Evolutionary conservation across 2,888 invertebrate genomes (phyloP), one percentile per base, ranked within the genome.

Genomic region (Parapristionchus giblindavisi): DNA sequence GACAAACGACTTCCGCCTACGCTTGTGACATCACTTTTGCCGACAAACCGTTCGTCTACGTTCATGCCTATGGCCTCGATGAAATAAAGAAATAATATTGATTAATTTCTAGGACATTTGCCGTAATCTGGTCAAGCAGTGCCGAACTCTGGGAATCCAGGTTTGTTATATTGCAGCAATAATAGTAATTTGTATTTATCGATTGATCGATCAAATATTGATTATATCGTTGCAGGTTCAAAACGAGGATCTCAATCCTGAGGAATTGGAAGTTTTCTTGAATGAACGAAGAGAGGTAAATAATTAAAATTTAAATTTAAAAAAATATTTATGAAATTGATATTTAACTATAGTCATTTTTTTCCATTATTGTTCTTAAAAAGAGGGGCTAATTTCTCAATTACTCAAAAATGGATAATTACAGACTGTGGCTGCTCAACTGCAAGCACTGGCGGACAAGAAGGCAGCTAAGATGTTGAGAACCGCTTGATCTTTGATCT

Each of bases 401-500:
- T 48, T 14, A 48, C 21, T 14, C 48, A n/a, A n/a, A n/a, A n/a
- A n/a, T n/a, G n/a, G n/a, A 32, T 4, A n/a, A 17, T 54, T 70
- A 17, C 32, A 70, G 60, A 72, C 72, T 43, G 87, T 87, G 29
- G 82, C 79, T 5, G 75, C 75, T 27, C 85, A 87, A 65, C 70
- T 87, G 65, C 78, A 86, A 72, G 83, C 85, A 21, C 75, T 83
- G 60, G 85, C 85, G 14, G 86, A 87, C 73, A 83, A 85, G 76
- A 85, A 87, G 76, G 86, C 86, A 21, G 84, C 86, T 8, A 87
- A 87, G 75, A 85, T 87, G 86, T 78, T 87, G 29, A 75, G 85
- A 78, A 84, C 84, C 51, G 77, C 81, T 0, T 84, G 77, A 27
- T 56, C 70, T 66, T 51, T 65, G 48, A 65, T 65, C 65, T 43